phyloP scores from a whole-genome alignment of 2,888 invertebrate species.

The Nomada ferruginata region DNA sequence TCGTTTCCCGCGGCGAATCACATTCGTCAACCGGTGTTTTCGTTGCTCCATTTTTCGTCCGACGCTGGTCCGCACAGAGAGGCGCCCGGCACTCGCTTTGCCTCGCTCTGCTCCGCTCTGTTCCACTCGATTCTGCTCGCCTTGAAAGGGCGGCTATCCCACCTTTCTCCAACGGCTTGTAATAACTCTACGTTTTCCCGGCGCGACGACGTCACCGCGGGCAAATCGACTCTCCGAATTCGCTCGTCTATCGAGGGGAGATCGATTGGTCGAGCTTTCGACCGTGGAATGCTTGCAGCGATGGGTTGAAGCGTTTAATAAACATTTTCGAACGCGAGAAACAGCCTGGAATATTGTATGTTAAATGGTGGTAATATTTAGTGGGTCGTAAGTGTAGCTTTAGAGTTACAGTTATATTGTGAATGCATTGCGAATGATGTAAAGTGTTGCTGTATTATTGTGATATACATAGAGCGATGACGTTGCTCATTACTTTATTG shows the following conservation, averaged over 20 bases:
- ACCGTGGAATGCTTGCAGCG: too few relatives aligned
- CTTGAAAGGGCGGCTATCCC: constrained; percentile 37
- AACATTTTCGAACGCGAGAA: constrained; percentile 11
- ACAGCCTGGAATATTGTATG: too few relatives aligned
- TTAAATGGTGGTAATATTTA: too few relatives aligned
- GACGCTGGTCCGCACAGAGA: background rate
- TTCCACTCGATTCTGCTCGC: constrained; percentile 41
- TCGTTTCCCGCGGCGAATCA: constrained; percentile 63
- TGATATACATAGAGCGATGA: too few relatives aligned
- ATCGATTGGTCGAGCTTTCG: constrained; percentile 40
- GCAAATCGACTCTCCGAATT: constrained; percentile 62
- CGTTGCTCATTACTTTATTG: too few relatives aligned
- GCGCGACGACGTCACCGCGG: constrained; percentile 61
- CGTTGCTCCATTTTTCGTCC: constrained; percentile 64
- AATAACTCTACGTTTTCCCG: constrained; percentile 74
- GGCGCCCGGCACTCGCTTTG: background rate
- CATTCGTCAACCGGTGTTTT: constrained; percentile 69
- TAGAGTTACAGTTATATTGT: too few relatives aligned
- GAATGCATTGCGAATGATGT: too few relatives aligned
- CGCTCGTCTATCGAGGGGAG: constrained; percentile 37
- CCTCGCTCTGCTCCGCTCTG: background rate
- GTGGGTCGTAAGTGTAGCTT: too few relatives aligned
- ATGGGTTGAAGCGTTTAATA: constrained; percentile 21
- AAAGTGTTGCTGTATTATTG: too few relatives aligned
- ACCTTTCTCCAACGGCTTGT: constrained; percentile 57